Evolutionary conservation across 2,113 vertebrate genomes (phyloP).

Genomic region (western clawed frog (Xenopus tropicalis)): DNA sequence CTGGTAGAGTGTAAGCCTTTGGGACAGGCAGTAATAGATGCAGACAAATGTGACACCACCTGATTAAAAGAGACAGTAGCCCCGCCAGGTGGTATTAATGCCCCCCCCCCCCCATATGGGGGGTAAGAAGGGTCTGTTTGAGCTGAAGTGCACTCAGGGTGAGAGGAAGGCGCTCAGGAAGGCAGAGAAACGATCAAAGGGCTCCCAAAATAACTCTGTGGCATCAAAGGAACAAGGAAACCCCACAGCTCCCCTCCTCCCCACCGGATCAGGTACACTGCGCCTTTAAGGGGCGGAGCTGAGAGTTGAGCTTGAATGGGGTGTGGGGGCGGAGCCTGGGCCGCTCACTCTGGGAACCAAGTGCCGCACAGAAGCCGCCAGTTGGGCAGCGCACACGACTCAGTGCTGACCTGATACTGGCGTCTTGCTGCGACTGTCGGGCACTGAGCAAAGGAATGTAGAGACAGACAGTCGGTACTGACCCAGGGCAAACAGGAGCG

Average conservation of each 20-base stretch:
- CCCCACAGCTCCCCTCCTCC: neutral
- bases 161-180: neutral
- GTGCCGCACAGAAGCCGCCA: neutral
- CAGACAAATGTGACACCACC: too few species aligned
- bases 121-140: too few species aligned
- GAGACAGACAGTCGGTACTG: too few species aligned
- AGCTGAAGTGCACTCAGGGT: neutral
- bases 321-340: neutral
- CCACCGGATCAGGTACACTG: neutral
- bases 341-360: constrained; percentile 9
- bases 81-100: neutral
- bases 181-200: constrained; percentile 11
- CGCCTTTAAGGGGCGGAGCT: constrained; percentile 18
- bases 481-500: neutral
- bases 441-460: too few species aligned
- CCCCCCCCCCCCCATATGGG: too few species aligned
- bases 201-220: neutral
- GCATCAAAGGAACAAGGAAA: neutral
- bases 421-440: neutral
- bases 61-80: neutral
- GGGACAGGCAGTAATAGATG: too few species aligned
- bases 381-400: neutral
- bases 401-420: neutral
- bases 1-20: too few species aligned
- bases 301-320: neutral